Conservation (phyloP, 2,888 invertebrate genomes). For the Platynereis dumerilii region DNA sequence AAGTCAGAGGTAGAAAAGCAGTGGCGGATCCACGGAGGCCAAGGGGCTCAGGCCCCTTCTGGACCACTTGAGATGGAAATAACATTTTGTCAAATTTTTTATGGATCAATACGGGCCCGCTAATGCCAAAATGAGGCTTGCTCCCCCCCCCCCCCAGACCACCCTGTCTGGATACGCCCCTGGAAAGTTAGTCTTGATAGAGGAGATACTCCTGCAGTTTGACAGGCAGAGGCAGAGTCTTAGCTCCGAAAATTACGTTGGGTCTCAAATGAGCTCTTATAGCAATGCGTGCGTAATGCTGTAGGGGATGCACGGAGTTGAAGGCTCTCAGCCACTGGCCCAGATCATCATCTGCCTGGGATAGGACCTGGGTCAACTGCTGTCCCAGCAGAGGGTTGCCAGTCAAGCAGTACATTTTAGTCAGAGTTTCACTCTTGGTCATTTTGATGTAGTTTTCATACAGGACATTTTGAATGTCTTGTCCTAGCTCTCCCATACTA, state of each 20-base stretch:
- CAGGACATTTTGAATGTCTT: background rate
- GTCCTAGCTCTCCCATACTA: constrained; percentile 9
- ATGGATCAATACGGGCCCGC: too few relatives aligned
- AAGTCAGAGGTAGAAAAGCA: too few relatives aligned
- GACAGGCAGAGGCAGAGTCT: constrained; percentile 12
- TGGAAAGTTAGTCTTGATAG: constrained; percentile 18
- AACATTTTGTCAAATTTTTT: too few relatives aligned
- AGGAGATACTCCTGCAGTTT: constrained; percentile 20
- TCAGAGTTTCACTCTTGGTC: background rate
- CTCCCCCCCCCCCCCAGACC: too few relatives aligned
- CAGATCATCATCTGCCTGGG: constrained; percentile 12
- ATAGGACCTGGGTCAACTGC: constrained; percentile 13
- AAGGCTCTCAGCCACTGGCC: background rate
- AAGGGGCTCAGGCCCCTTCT: too few relatives aligned
- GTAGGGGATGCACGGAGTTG: constrained; percentile 11
- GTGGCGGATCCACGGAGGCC: too few relatives aligned
- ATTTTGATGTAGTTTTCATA: constrained; percentile 11
- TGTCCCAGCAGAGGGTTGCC: constrained; percentile 9
- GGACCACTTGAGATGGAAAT: too few relatives aligned
- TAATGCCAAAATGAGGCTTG: too few relatives aligned
- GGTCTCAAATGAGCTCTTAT: constrained; percentile 10
- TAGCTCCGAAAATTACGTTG: constrained; percentile 12
- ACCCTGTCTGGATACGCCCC: too few relatives aligned
- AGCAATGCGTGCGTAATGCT: constrained; percentile 20
- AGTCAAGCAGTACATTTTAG: constrained; percentile 17